Evolutionary conservation across 2,797 vertebrate species (phyloP).

Genomic region (Silurus aristotelis): DNA sequence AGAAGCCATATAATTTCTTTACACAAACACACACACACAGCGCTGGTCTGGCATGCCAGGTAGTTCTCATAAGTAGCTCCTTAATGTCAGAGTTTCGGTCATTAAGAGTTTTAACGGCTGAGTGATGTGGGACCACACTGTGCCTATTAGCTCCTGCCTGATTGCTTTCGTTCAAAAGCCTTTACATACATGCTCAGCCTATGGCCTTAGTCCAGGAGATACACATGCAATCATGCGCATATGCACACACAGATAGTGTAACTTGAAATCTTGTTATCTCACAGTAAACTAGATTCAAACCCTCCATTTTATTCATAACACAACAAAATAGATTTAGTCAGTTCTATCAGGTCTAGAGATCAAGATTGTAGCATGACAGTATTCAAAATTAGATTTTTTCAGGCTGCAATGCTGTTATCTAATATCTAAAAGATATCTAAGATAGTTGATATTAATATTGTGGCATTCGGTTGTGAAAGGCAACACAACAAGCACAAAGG

Average conservation of each 20-base stretch:
- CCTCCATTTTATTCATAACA: neutral
- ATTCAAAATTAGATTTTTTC: neutral
- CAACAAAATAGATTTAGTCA: neutral
- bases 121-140: constrained; percentile 51
- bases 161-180: constrained; percentile 58
- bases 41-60: constrained; percentile 16
- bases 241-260: neutral
- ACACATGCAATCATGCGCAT: neutral
- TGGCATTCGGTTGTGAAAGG: neutral
- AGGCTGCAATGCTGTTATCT: neutral
- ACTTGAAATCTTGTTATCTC: neutral
- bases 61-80: constrained; percentile 34
- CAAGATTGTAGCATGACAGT: neutral
- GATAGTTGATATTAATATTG: neutral
- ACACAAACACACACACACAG: constrained; percentile 41
- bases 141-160: constrained; percentile 39
- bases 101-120: constrained; percentile 57
- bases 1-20: constrained; percentile 20
- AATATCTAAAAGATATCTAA: neutral
- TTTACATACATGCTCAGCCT: constrained; percentile 47
- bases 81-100: constrained; percentile 49
- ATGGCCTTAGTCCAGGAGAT: constrained; percentile 5
- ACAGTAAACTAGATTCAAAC: neutral
- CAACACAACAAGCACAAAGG: neutral
- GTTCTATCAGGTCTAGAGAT: neutral